Percentiles rank a stretch among this genome's conserved stretches.
Evolutionary conservation across 2,888 invertebrate species (phyloP).

Genomic region (Limnephilus auricula): DNA sequence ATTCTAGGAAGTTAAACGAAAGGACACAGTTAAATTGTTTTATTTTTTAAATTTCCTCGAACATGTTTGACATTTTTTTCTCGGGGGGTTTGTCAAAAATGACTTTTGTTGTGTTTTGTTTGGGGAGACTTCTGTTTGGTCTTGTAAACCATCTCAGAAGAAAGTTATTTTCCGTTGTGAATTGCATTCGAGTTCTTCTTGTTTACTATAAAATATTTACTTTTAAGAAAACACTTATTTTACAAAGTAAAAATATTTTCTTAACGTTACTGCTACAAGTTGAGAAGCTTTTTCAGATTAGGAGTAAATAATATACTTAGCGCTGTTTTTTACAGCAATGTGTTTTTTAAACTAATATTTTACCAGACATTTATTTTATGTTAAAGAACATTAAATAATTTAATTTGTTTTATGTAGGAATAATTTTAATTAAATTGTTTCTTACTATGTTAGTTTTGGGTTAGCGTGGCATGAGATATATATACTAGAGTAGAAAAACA

Average conservation of each 20-base stretch:
- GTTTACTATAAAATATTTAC: slow-evolving; percentile 25
- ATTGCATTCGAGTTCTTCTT: neutral
- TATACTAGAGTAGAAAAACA: too few species aligned
- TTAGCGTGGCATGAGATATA: too few species aligned
- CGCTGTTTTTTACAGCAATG: too few species aligned
- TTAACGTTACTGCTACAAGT: neutral
- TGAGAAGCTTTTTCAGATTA: too few species aligned
- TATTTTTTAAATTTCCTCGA: neutral
- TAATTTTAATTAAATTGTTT: too few species aligned
- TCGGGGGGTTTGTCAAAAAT: neutral
- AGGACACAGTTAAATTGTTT: neutral
- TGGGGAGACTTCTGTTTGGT: neutral
- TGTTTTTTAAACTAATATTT: too few species aligned
- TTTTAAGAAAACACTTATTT: neutral
- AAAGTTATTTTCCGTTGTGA: slow-evolving; percentile 2
- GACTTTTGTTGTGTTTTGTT: neutral
- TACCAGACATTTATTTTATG: too few species aligned
- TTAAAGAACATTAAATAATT: too few species aligned
- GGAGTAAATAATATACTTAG: too few species aligned
- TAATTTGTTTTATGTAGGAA: too few species aligned
- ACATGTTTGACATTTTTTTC: neutral
- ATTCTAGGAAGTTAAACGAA: neutral
- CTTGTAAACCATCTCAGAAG: neutral
- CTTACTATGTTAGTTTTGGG: too few species aligned
- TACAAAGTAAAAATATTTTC: neutral